Evolutionary conservation across 1,140 invertebrate genomes (phyloP).

Genomic region (Oedothorax gibbosus): DNA sequence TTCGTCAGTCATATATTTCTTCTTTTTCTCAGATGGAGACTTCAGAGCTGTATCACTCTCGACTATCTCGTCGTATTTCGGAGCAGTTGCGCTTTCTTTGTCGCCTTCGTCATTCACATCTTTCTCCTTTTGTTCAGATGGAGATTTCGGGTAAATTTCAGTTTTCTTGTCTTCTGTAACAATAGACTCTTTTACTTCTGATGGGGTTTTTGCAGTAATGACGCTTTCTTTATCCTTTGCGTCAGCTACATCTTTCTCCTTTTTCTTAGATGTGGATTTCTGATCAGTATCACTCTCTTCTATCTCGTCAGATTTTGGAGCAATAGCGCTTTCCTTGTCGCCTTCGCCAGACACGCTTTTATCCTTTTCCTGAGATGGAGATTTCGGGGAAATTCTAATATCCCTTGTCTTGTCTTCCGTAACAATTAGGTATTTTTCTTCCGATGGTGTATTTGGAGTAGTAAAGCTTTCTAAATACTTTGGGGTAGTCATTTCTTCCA

Average conservation of each 20-base stretch:
- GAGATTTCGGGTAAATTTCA: not conserved
- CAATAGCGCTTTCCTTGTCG: too few relatives aligned
- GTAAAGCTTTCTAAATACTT: not conserved
- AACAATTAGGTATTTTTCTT: too few relatives aligned
- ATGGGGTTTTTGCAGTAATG: not conserved
- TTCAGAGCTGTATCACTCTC: not conserved
- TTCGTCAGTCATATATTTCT: not conserved
- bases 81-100: not conserved
- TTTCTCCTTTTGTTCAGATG: not conserved
- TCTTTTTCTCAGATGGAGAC: not conserved
- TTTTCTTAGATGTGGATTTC: not conserved
- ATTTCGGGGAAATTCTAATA: too few relatives aligned
- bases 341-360: too few relatives aligned
- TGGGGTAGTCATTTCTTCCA: not conserved
- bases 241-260: conserved; percentile 14
- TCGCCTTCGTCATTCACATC: not conserved
- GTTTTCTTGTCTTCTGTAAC: too few relatives aligned
- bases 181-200: too few relatives aligned
- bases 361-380: too few relatives aligned
- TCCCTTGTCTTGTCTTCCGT: too few relatives aligned
- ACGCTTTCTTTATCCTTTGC: not conserved
- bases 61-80: not conserved
- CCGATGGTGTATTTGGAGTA: too few relatives aligned
- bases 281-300: not conserved
- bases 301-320: too few relatives aligned